Conservation (phyloP, 1,140 invertebrate genomes). For the Grapholita molesta region DNA sequence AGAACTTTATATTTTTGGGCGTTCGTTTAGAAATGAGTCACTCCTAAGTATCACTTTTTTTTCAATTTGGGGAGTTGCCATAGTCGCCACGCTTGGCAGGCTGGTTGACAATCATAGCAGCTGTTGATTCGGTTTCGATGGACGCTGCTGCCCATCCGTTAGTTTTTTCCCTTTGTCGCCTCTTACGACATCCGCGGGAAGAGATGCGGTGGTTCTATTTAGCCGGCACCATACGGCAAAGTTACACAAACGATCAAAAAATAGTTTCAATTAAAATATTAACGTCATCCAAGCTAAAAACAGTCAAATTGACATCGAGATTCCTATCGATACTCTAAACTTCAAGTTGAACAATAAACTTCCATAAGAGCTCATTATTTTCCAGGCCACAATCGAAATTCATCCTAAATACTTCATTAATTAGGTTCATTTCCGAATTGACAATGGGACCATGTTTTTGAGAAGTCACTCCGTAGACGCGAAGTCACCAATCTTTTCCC, state of each 20-base stretch:
- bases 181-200: too few relatives aligned
- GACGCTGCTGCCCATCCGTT: too few relatives aligned
- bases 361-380: background rate
- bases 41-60: too few relatives aligned
- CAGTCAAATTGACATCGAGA: background rate
- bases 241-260: background rate
- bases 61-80: too few relatives aligned
- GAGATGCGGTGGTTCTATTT: too few relatives aligned
- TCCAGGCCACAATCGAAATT: background rate
- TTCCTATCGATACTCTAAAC: background rate
- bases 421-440: background rate
- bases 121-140: too few relatives aligned
- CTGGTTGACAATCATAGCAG: too few relatives aligned
- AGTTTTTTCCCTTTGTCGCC: too few relatives aligned
- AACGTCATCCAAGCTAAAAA: background rate
- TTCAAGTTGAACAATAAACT: background rate
- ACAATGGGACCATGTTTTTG: background rate
- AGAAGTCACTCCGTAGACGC: background rate
- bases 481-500: constrained; percentile 7
- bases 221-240: too few relatives aligned
- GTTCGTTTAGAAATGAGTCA: too few relatives aligned
- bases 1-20: too few relatives aligned
- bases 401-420: background rate
- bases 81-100: too few relatives aligned
- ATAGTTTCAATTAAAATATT: background rate